Base-by-base conservation (phyloP, 2,888 invertebrate genomes). In the Piscicola geometra region DNA sequence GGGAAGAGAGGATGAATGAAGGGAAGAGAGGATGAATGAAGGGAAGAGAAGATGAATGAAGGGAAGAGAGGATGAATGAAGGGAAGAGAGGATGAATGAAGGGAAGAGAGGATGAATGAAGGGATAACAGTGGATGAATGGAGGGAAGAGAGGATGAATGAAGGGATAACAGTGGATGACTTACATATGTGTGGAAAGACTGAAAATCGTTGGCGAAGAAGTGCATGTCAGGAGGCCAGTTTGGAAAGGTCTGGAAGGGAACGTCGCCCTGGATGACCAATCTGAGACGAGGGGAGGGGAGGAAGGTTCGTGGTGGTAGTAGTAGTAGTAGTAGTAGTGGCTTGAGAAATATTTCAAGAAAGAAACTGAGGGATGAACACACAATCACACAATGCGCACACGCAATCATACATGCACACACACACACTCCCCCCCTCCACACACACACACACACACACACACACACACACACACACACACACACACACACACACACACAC, bases 381-480 rank as follows among this genome's bases (percentile, higher is more conserved):
- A 12, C 47, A 52, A 47, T 50, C 47, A 47, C 52, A 32, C 30
- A 56, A 36, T 28, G 56, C 72, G 56, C 32, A 72, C 50, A 71
- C 71, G 50, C 50, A 71, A 1, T 50, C 50, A 71, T 30, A 50
- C 50, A 52, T 30, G 30, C 50, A 52, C 71, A 50, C 50, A 71
- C 52, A 71, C 28, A 71, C 71, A 50, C 50, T 50, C 52, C 41
- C 50, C 41, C 71, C 41, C 52, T 50, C 71, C 52, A 71, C 50
- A 71, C 71, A 71, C 52, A 71, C 71, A 52, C 3, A 71, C 71
- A 71, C 30, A 50, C 15, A 71, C 50, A 52, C 32, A 71, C 47
- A 71, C 52, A 71, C 32, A 50, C 28, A 9, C 25, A 50, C 12
- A 71, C 64, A 64, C 64, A 28, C n/a, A 64, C n/a, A 64, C 64